Conservation (phyloP, 2,888 invertebrate genomes). For the Eucera pruinosa region DNA sequence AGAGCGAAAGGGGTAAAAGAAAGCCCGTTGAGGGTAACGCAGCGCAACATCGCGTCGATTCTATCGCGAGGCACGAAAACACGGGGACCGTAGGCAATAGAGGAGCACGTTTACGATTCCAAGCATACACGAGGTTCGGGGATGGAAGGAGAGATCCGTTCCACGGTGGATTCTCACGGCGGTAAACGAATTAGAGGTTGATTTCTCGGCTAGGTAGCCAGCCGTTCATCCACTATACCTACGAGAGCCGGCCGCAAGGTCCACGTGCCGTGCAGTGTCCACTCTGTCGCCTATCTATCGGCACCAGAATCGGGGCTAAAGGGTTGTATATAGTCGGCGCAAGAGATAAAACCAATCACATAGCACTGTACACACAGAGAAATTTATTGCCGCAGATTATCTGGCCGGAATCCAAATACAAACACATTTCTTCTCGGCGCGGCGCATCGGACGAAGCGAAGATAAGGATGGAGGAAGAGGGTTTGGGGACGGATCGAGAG, state of each 20-base stretch:
- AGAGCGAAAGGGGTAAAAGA: no score
- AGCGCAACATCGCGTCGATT: no score
- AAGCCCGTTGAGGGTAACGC: no score
- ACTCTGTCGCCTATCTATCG: conserved; percentile 59
- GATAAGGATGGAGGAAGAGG: conserved; percentile 39
- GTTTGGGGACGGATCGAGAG: conserved; percentile 20
- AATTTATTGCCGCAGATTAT: conserved; percentile 83
- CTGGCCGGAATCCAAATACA: conserved; percentile 82
- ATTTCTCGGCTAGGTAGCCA: conserved; percentile 73
- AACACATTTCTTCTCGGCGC: conserved; percentile 79
- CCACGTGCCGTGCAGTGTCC: conserved; percentile 45
- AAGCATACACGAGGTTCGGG: conserved; percentile 56
- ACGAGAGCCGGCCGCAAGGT: conserved; percentile 45
- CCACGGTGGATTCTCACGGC: conserved; percentile 69
- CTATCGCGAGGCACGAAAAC: no score
- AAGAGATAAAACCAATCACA: conserved; percentile 83
- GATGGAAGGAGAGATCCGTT: conserved; percentile 30
- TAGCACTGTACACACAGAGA: conserved; percentile 81
- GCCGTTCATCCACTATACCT: conserved; percentile 45
- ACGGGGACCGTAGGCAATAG: no score
- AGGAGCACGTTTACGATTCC: conserved; percentile 68
- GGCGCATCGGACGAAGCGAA: conserved; percentile 51
- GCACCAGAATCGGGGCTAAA: conserved; percentile 50
- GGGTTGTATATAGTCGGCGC: conserved; percentile 52
- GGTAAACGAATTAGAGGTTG: conserved; percentile 77